Evolutionary conservation across 2,113 vertebrate species (phyloP), one percentile per base, ranked within the genome.

Genomic region (Hippopotamus amphibius): DNA sequence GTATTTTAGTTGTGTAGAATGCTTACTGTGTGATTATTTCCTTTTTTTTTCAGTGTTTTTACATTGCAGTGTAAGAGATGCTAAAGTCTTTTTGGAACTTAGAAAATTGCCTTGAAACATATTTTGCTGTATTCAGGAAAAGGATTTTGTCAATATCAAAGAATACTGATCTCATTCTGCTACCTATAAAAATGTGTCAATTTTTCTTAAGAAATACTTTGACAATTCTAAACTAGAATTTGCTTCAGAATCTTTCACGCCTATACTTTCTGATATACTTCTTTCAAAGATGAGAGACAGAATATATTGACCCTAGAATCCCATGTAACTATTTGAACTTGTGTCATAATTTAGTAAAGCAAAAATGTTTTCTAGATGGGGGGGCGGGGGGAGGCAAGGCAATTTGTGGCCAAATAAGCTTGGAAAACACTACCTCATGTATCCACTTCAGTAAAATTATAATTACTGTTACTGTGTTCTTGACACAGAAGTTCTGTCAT

Each of bases 201-300:
- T 83, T 68, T 93, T 81, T 68, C 66, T 87, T 46, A 76, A 66
- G 74, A 57, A 93, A 24, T 88, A 81, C 48, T 86, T 69, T 69
- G 88, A 88, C 74, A 88, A 59, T 88, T 91, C 82, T 76, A 61
- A 71, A 93, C 92, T 76, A 96, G 81, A 91, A 81, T 80, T 94
- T 61, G 65, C 28, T 76, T 63, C 59, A 68, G 50, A 91, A 50
- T 95, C 79, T 81, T 93, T 80, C 77, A 85, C 28, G 33, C 41
- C 17, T 79, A 79, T 66, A 55, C 63, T 94, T 74, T 71, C 76
- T 65, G 53, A 77, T 57, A 37, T 57, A n/a, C 19, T 77, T 68
- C 46, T 93, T 84, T 88, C 26, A 63, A 88, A 74, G 79, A 72
- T 28, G 33, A 84, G 41, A 55, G 28, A 43, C 15, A 80, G 30